These are phyloP conservation scores for Akabosia matsudoensis DNA, from an alignment of 1,140 invertebrate species.

Conservation along the genomic window DNA sequence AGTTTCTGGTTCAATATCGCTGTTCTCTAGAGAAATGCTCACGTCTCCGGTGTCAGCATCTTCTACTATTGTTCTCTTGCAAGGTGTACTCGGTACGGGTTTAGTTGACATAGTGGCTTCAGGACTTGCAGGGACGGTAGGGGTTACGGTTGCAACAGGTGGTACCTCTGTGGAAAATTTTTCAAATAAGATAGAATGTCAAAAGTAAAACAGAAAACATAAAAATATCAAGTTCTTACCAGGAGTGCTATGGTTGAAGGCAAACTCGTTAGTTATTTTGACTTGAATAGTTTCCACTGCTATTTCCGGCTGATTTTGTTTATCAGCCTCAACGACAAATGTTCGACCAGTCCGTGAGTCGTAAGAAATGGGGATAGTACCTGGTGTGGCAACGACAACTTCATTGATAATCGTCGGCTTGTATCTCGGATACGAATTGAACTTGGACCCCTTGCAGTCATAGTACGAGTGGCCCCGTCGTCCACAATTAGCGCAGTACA, in stretches of 20 bases:
- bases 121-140: no score
- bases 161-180: no score
- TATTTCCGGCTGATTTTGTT: not conserved
- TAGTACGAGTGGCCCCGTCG: not conserved
- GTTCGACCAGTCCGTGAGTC: not conserved
- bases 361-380: not conserved
- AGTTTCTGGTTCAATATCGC: no score
- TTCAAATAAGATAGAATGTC: no score
- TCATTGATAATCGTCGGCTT: not conserved
- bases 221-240: no score
- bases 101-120: no score
- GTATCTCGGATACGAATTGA: not conserved
- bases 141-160: no score
- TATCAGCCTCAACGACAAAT: not conserved
- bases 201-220: no score
- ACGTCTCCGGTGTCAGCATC: not conserved
- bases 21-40: no score
- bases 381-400: not conserved
- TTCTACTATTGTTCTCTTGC: not conserved
- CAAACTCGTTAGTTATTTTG: conserved; percentile 1
- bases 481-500: not conserved
- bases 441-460: not conserved
- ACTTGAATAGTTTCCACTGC: conserved; percentile 15
- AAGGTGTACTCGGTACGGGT: not conserved
- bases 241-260: not conserved